Base-by-base conservation (phyloP, 2,797 vertebrate genomes). In the Syngnathus acus region DNA sequence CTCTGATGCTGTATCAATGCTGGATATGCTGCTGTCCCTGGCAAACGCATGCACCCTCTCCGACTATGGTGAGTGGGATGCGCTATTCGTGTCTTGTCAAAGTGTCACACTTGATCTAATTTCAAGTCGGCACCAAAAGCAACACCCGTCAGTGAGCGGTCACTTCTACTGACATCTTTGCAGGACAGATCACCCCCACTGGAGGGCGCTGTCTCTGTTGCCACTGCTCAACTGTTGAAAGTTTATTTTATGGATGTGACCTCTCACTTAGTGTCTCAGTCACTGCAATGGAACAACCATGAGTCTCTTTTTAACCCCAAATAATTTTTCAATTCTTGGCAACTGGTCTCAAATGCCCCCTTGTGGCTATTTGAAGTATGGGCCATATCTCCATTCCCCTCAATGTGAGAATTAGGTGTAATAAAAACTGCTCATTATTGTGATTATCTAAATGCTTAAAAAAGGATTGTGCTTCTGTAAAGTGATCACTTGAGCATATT, bases 11-110 rank as follows among this genome's bases (percentile, higher is more conserved):
- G 95, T 98, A n/a, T 99, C 97, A 14, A 96, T 98, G 95, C 87
- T 99, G 87, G 97, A 99, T 78, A 98, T 98, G 97, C 79, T 99
- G 73, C 90, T 92, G 17, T 95, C 96, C 0, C 92, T 99, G 75
- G 95, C 96, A 69, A 93, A 94, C 1, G 89, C 92, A 38, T 98
- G 96, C 82, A 96, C 95, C 57, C 86, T 97, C 75, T 97, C 95
- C 26, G 93, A 98, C 78, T 98, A 98, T 0, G 95, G 95, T 95
- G 82, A 87, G 90, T 40, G 39, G 64, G 51, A 65, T 32, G 50
- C 61, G 47, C 50, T 21, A 21, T 58, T 57, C 55, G 53, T 39
- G 47, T 42, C 26, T 55, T n/a, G 23, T 59, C 51, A 53, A 65
- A 60, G 68, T 66, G 64, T 76, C 65, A 71, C 54, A 70, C 65